Evolutionary conservation across 2,888 invertebrate genomes (phyloP), one percentile per base, ranked within the genome.

Genomic region (Agrochola lychnidis): DNA sequence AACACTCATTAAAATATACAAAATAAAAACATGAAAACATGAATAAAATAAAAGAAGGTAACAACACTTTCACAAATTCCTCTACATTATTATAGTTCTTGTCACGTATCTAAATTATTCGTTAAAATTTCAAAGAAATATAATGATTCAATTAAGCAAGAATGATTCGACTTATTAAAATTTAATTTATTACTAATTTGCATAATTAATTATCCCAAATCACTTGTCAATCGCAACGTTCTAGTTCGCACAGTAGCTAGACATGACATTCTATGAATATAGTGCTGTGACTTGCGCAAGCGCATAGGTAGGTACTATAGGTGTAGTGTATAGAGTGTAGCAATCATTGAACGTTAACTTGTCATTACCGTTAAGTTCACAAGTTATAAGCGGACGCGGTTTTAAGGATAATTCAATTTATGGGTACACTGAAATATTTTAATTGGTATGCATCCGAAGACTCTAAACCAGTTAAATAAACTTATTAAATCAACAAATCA

Each of bases 311-410:
- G 19, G 3, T 40, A 57, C 40, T 45, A 3, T n/a, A 67, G 7
- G 45, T 79, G 42, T 78, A 36, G 45, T 42, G 10, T 67, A 48
- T 45, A n/a, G 73, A 63, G 19, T 81, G 76, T 68, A 72, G 78
- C 76, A 81, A 83, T 76, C 51, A 76, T 76, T 87, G 70, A 64
- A 72, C 68, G 66, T 70, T 76, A 75, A 66, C 62, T 70, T 73
- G 74, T 83, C 73, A 80, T 81, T 86, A 83, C 80, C 73, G 83
- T 76, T 80, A 84, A 61, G 70, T 70, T 36, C 63, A n/a, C 61
- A 79, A 83, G 81, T 70, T 45, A 73, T 12, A 19, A 76, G 62
- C 64, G 56, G 40, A 7, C 83, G 76, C 74, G 67, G 30, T 3
- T 67, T 51, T 14, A 14, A 51, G 2, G 0, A 25, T 48, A n/a